Base-by-base conservation (phyloP, 1,140 invertebrate genomes). In the Apis dorsata region DNA sequence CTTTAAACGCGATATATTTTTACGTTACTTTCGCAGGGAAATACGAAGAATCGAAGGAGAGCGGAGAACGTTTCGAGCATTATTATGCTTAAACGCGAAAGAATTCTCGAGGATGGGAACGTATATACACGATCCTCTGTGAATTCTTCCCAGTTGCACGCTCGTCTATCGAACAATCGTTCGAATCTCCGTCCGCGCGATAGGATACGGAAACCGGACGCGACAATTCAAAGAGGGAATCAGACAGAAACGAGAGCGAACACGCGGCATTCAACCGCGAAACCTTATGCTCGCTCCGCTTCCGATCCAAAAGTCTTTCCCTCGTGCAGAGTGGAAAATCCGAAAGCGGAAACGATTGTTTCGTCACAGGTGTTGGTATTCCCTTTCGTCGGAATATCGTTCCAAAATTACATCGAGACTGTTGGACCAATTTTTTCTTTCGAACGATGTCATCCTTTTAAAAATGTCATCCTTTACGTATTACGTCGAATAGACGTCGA, bases 181-280 rank as follows among this genome's bases (percentile, higher is more conserved):
- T 24, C 17, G 69, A 80, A 63, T 80, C 49, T 24, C 9, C n/a
- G 34, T 24, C 17, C n/a, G 51, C 4, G 34, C 34, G 34, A 44
- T 51, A n/a, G 34, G 44, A 19, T 17, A 19, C 4, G 28, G 28
- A 24, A 66, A 49, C 44, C 15, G 70, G 49, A 72, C 12, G 63
- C 21, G 53, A 7, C 55, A 24, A 81, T 81, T 81, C 79, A 66
- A 63, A 76, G 55, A 53, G 55, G 34, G 68, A 72, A 76, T 81
- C 63, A 21, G 63, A 69, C 21, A 75, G 62, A 75, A 66, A 81
- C 28, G 62, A 68, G 62, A 51, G 24, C 11, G 59, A 15, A 51
- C 21, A 51, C 11, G 28, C 28, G 78, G 63, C 55, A 62, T 63
- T 2, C 69, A 53, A 73, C 44, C 63, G 44, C 28, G 69, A 65